Conservation (phyloP, 2,797 vertebrate species). For the Tenualosa ilisha region DNA sequence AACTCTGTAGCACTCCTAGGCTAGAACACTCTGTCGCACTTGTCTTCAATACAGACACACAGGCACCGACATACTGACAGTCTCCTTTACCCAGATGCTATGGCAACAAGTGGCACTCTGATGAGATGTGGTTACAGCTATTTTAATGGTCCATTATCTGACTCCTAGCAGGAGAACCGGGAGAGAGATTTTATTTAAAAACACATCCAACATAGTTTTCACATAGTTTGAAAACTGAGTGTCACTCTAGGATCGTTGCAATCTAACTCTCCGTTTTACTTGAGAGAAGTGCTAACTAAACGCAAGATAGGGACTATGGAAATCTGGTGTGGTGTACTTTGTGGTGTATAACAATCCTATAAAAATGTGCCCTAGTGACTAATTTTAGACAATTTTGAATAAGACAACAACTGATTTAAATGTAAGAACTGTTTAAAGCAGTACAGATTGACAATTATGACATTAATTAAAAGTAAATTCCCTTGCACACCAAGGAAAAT, state of each 20-base stretch:
- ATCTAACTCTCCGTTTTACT: too few species aligned
- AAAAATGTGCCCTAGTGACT: not conserved
- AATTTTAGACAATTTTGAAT: not conserved
- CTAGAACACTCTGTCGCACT: not conserved
- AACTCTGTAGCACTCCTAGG: not conserved
- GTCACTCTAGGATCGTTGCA: not conserved
- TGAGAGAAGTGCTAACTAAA: not conserved
- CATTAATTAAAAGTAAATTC: not conserved
- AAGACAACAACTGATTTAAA: too few species aligned
- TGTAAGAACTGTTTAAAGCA: not conserved
- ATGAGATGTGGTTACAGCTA: slow-evolving; percentile 11
- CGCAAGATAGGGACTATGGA: not conserved
- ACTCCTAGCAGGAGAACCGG: not conserved
- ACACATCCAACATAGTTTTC: not conserved
- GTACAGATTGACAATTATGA: not conserved
- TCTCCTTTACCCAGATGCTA: slow-evolving; percentile 54
- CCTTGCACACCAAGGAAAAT: not conserved
- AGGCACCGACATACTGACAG: not conserved
- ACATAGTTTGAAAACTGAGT: not conserved
- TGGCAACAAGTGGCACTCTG: not conserved
- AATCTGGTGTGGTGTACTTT: not conserved
- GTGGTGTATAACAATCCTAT: not conserved
- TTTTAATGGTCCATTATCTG: slow-evolving; percentile 21
- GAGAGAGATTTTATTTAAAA: not conserved
- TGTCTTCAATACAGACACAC: not conserved